Percentiles rank a stretch among this genome's conserved stretches.
Evolutionary conservation across 64 coral and sea anemone species (phyloP).

Genomic region (Montipora capricornis): DNA sequence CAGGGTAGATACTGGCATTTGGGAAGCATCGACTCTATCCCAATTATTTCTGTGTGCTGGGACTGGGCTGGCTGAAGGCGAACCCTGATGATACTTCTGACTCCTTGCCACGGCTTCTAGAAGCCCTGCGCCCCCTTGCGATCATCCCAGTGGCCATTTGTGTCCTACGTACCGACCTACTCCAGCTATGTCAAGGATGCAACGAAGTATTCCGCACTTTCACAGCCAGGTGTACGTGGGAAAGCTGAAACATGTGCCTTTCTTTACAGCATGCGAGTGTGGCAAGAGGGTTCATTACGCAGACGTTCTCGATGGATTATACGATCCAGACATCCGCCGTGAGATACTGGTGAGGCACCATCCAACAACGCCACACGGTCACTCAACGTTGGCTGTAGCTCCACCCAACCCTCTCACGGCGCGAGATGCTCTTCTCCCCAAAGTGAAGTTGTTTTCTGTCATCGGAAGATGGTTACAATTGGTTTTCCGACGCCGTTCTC

Average conservation of each 20-base stretch:
- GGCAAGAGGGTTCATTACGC: not conserved
- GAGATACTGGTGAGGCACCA: too few relatives aligned
- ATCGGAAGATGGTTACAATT: too few relatives aligned
- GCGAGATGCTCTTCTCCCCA: too few relatives aligned
- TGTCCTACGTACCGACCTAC: not conserved
- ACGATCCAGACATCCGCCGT: too few relatives aligned
- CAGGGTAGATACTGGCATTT: not conserved
- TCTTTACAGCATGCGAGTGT: not conserved
- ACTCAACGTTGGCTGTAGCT: too few relatives aligned
- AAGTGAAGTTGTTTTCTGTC: too few relatives aligned
- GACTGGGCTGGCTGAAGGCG: not conserved
- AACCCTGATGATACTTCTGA: not conserved
- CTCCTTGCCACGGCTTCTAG: not conserved
- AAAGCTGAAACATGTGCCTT: slow-evolving; percentile 1
- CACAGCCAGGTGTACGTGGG: not conserved
- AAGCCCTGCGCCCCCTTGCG: not conserved
- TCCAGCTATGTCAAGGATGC: not conserved
- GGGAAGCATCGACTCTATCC: not conserved
- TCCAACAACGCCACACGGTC: too few relatives aligned
- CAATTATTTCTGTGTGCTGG: not conserved
- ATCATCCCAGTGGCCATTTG: slow-evolving; percentile 9
- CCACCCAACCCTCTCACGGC: too few relatives aligned
- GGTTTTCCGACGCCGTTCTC: too few relatives aligned
- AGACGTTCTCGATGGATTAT: not conserved
- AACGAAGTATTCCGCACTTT: not conserved